Evolutionary conservation across 2,113 vertebrate genomes (phyloP).

Genomic region (Laticauda laticaudata): DNA sequence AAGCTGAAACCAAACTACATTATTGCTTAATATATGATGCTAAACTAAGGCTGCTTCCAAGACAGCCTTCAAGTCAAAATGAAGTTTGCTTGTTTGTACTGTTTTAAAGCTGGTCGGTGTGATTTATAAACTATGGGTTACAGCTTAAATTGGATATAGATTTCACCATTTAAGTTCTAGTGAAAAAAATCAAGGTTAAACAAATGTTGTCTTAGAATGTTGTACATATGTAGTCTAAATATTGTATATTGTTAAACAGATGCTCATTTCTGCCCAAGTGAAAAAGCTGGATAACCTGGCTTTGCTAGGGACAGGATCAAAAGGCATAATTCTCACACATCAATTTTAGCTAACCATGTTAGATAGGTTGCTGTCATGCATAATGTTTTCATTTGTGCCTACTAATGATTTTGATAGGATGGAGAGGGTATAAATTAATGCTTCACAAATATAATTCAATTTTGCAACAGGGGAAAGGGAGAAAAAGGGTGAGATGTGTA

Average conservation of each 20-base stretch:
- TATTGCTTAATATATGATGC: neutral
- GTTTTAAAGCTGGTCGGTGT: neutral
- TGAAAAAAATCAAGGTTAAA: neutral
- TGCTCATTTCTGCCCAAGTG: neutral
- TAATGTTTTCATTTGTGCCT: neutral
- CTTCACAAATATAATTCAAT: neutral
- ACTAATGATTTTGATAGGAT: neutral
- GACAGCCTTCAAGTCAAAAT: neutral
- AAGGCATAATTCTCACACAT: neutral
- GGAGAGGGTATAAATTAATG: neutral
- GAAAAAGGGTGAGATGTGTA: neutral
- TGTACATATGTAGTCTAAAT: neutral
- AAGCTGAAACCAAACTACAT: neutral
- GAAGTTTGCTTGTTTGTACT: neutral
- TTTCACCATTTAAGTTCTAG: neutral
- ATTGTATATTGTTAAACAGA: neutral
- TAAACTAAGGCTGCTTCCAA: neutral
- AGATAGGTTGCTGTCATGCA: neutral
- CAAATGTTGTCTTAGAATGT: neutral
- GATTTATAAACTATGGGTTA: neutral
- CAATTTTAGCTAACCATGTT: neutral
- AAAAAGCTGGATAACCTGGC: neutral
- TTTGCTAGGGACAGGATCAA: neutral
- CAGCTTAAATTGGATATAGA: neutral
- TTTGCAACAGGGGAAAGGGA: neutral